Percentiles rank a stretch among this genome's conserved stretches.
These are phyloP conservation scores for Camponotus vicinus DNA, from an alignment of 1,140 invertebrate genomes.

Conservation along the genomic window DNA sequence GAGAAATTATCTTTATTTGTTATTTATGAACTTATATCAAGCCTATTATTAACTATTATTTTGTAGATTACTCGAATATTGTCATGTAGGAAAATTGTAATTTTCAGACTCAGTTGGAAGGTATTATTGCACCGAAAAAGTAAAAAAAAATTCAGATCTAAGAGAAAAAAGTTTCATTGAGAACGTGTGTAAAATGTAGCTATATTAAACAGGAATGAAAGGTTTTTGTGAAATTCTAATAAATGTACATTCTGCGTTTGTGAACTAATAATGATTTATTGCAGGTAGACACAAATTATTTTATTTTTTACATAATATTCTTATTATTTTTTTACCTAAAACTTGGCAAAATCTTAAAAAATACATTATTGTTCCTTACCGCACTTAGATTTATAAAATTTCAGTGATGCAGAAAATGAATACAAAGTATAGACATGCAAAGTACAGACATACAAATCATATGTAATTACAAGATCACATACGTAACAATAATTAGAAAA, in stretches of 20 bases:
- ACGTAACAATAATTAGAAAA: conserved; percentile 8
- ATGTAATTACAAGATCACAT: too few species aligned
- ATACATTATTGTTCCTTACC: conserved; percentile 23
- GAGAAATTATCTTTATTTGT: not conserved
- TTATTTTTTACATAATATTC: conserved; percentile 37
- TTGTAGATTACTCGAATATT: not conserved
- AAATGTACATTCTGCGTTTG: conserved; percentile 10
- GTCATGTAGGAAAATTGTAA: conserved; percentile 62
- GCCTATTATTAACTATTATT: conserved; percentile 50
- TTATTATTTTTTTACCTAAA: conserved; percentile 19
- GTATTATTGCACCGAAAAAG: conserved; percentile 96
- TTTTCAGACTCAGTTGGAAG: conserved; percentile 95
- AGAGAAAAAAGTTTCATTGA: not conserved
- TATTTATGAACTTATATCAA: conserved; percentile 51
- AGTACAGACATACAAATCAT: too few species aligned
- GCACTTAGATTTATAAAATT: not conserved
- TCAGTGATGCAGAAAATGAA: not conserved
- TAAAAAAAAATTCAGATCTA: conserved; percentile 82
- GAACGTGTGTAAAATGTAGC: conserved; percentile 6
- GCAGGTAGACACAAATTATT: conserved; percentile 30
- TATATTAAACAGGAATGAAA: conserved; percentile 8
- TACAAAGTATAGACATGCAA: conserved; percentile 14
- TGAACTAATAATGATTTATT: conserved; percentile 48
- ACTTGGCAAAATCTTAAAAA: conserved; percentile 20
- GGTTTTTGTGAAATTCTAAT: not conserved